These are phyloP conservation scores for Catharus fuscescens DNA, from an alignment of 2,113 vertebrate species.

Conservation along the genomic window DNA sequence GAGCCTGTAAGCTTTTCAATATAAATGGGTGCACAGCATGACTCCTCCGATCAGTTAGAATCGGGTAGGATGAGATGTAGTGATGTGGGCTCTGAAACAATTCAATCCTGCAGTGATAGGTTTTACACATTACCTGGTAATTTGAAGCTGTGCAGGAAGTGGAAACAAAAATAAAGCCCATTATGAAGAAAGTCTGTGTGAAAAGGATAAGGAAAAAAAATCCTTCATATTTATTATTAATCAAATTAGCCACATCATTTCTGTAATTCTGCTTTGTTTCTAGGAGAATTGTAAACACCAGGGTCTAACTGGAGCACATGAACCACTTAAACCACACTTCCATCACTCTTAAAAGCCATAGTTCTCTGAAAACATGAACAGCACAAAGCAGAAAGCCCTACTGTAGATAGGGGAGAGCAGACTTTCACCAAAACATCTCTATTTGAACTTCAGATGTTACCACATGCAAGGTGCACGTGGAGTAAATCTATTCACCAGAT, in stretches of 20 bases:
- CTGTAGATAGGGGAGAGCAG: background rate
- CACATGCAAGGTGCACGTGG: background rate
- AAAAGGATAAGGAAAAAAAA: slow-evolving; percentile 3
- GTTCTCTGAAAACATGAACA: background rate
- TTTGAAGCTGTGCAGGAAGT: background rate
- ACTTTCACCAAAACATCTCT: background rate
- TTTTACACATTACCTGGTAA: background rate
- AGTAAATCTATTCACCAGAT: slow-evolving; percentile 26
- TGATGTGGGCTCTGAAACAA: slow-evolving; percentile 34
- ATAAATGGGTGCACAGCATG: slow-evolving; percentile 67
- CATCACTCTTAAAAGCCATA: background rate
- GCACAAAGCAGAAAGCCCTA: background rate
- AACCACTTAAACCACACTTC: background rate
- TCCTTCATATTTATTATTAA: background rate
- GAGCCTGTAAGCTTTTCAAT: slow-evolving; percentile 68
- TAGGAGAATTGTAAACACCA: background rate
- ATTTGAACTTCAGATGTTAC: background rate
- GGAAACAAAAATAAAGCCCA: background rate
- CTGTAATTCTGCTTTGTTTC: background rate
- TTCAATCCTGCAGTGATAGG: background rate
- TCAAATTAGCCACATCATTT: background rate
- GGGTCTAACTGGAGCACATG: background rate
- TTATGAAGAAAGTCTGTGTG: background rate
- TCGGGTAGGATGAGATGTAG: slow-evolving; percentile 28
- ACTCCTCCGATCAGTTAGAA: slow-evolving; percentile 47